Percentiles rank a stretch among this genome's conserved stretches.
Conservation (phyloP, 2,888 invertebrate species). For the Drosophila barbarae region DNA sequence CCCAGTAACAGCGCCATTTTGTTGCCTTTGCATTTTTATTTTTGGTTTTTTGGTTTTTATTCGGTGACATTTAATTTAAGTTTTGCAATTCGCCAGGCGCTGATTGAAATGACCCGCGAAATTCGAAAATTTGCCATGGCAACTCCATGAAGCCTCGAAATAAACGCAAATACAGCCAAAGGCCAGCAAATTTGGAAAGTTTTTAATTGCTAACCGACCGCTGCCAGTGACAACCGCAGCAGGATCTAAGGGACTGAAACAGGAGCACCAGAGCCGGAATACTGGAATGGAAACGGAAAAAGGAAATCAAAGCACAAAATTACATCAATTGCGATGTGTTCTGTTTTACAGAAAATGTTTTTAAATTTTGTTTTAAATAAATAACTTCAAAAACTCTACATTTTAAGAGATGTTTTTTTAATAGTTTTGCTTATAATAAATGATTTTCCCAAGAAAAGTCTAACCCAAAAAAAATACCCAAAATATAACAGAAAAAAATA, state of each 20-base stretch:
- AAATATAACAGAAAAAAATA: neutral
- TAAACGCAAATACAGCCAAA: constrained; percentile 17
- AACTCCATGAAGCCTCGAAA: constrained; percentile 15
- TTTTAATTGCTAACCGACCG: constrained; percentile 73
- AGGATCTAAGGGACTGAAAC: neutral
- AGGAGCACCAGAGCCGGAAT: neutral
- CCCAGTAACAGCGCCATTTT: neutral
- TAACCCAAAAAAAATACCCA: neutral
- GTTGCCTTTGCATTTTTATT: neutral
- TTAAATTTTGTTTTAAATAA: neutral
- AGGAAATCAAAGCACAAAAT: neutral
- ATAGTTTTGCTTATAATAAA: neutral
- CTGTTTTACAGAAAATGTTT: neutral
- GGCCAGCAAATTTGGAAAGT: constrained; percentile 58
- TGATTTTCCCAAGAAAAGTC: neutral
- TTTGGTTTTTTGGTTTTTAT: constrained; percentile 10
- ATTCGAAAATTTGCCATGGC: constrained; percentile 43
- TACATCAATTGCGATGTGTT: neutral
- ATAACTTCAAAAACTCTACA: neutral
- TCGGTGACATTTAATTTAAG: constrained; percentile 68
- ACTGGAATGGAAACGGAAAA: constrained; percentile 8
- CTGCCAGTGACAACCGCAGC: constrained; percentile 65
- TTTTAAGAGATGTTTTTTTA: neutral
- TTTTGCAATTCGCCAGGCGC: constrained; percentile 66
- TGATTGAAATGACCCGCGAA: constrained; percentile 53